phyloP scores from a whole-genome alignment of 2,113 vertebrate genomes.

The Silurus glanis region DNA sequence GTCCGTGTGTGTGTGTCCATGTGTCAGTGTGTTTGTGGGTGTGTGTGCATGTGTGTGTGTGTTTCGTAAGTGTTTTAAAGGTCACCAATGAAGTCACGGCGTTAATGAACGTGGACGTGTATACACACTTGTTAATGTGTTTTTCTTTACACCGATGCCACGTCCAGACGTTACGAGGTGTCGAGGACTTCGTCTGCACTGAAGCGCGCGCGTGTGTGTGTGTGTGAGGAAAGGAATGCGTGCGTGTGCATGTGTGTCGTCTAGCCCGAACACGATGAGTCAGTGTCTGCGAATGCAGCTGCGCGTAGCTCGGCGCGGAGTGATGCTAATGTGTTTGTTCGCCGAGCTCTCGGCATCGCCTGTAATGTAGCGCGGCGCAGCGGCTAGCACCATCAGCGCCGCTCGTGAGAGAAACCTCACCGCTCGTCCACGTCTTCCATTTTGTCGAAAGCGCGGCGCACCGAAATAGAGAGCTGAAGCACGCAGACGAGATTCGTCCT shows the following conservation, averaged over 20 bases:
- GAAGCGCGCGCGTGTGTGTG: background rate
- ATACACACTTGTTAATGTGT: background rate
- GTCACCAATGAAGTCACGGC: background rate
- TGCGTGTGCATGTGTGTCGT: conserved; percentile 13
- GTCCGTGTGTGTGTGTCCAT: background rate
- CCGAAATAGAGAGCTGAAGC: background rate
- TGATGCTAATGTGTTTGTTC: conserved; percentile 54
- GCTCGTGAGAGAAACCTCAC: background rate
- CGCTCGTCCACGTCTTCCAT: background rate
- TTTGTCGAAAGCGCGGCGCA: background rate
- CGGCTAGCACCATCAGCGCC: conserved; percentile 38
- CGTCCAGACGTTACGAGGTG: conserved; percentile 16
- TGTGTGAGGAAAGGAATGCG: background rate
- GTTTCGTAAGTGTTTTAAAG: conserved; percentile 11
- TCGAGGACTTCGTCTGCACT: background rate
- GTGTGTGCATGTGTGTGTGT: background rate
- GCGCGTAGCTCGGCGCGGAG: conserved; percentile 41
- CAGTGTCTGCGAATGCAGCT: conserved; percentile 54
- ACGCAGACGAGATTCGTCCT: background rate
- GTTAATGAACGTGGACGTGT: background rate
- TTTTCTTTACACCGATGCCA: conserved; percentile 20
- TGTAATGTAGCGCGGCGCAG: conserved; percentile 38
- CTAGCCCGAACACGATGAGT: conserved; percentile 43
- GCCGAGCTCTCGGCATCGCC: conserved; percentile 36
- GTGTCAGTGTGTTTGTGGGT: background rate